Conservation (phyloP, 2,113 vertebrate species). For the Alouatta palliata region DNA sequence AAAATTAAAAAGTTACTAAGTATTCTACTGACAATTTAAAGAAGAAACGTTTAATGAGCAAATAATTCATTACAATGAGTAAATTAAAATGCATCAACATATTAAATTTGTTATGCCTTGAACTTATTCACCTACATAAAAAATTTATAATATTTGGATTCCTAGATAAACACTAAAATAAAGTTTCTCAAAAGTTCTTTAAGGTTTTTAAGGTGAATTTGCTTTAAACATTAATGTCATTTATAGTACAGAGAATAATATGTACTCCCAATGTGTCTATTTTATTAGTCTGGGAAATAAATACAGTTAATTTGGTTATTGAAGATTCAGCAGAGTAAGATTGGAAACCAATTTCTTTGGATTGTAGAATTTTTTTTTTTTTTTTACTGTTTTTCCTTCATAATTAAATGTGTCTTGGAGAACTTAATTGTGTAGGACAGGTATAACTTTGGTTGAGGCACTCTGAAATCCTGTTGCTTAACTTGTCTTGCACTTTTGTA, state of each 20-base stretch:
- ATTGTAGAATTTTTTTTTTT: constrained; percentile 65
- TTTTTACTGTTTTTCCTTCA: constrained; percentile 21
- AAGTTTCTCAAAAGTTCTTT: neutral
- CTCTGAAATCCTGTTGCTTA: constrained; percentile 66
- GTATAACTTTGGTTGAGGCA: constrained; percentile 38
- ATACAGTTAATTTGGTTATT: neutral
- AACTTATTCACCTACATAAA: neutral
- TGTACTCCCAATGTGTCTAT: neutral
- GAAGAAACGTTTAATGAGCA: neutral
- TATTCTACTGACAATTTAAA: neutral
- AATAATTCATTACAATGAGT: neutral
- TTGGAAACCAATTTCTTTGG: constrained; percentile 65
- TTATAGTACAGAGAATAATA: neutral
- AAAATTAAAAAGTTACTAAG: neutral
- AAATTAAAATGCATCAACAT: neutral
- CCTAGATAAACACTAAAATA: neutral
- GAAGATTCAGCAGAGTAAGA: neutral
- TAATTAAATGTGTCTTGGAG: neutral
- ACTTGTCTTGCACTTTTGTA: constrained; percentile 74
- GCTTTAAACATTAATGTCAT: neutral
- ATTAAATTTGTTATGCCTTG: neutral
- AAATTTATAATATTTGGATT: neutral
- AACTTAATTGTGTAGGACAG: constrained; percentile 61
- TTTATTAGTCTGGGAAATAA: neutral
- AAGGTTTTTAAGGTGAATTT: neutral